A percentile compares a stretch with the other conserved stretches of the same genome.
Conservation (phyloP, 2,797 vertebrate species). For the Notamacropus eugenii region DNA sequence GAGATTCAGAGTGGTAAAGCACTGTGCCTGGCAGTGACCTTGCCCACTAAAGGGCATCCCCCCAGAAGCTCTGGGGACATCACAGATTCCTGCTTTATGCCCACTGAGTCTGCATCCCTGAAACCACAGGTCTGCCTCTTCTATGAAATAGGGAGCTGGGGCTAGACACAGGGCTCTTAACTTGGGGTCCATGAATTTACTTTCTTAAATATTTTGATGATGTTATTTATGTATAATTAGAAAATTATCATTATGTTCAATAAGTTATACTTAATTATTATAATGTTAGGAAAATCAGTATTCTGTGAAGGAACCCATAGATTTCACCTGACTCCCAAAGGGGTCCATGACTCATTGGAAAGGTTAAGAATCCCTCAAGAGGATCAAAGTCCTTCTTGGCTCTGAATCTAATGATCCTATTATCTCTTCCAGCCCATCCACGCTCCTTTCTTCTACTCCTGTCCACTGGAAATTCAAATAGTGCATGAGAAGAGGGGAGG, state of each 20-base stretch:
- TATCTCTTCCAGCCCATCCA: neutral
- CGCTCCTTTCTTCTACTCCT: neutral
- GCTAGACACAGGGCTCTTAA: neutral
- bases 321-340: neutral
- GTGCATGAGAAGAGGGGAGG: neutral
- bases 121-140: neutral
- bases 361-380: neutral
- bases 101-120: neutral
- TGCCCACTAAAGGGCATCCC: neutral
- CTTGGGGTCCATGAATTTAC: neutral
- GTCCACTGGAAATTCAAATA: neutral
- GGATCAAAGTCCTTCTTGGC: neutral
- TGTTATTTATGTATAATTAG: neutral
- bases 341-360: neutral
- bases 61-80: neutral
- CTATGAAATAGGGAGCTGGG: neutral
- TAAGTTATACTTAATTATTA: neutral
- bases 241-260: neutral
- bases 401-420: neutral
- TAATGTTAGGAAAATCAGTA: neutral
- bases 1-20: neutral
- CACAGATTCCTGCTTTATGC: neutral
- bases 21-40: neutral
- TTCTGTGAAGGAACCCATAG: neutral
- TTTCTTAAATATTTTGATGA: neutral